phyloP scores from a whole-genome alignment of 2,113 vertebrate genomes.

The Pipra filicauda region DNA sequence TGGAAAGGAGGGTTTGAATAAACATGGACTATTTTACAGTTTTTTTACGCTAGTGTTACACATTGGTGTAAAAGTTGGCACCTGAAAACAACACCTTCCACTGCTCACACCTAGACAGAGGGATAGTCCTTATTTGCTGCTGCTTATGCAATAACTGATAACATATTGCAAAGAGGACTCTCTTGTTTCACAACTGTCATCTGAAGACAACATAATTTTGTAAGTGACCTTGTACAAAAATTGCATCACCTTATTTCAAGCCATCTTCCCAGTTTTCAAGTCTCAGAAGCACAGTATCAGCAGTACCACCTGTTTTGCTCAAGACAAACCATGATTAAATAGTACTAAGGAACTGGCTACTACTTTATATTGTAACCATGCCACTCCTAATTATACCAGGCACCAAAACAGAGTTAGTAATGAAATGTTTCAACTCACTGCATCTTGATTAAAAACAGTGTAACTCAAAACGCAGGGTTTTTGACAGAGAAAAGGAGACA shows the following conservation, averaged over 20 bases:
- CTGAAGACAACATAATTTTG: not conserved
- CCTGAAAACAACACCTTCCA: not conserved
- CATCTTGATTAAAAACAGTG: not conserved
- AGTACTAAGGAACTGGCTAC: not conserved
- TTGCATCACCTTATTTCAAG: conserved; percentile 11
- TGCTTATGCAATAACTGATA: not conserved
- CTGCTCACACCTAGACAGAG: not conserved
- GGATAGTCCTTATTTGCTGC: not conserved
- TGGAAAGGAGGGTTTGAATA: not conserved
- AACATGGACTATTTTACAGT: not conserved
- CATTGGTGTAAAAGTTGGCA: not conserved
- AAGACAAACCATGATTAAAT: not conserved
- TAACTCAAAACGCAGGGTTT: not conserved
- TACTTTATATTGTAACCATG: rapidly evolving
- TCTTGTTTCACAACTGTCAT: not conserved
- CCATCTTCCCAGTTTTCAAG: not conserved
- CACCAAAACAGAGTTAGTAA: not conserved
- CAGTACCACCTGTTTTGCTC: not conserved
- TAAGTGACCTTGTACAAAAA: not conserved
- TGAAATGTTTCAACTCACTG: not conserved
- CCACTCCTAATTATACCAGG: not conserved
- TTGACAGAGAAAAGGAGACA: not conserved
- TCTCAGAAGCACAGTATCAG: not conserved
- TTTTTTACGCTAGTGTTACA: not conserved
- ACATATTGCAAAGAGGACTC: not conserved